Base-by-base conservation (phyloP, 2,113 vertebrate species). In the Trichechus manatus region DNA sequence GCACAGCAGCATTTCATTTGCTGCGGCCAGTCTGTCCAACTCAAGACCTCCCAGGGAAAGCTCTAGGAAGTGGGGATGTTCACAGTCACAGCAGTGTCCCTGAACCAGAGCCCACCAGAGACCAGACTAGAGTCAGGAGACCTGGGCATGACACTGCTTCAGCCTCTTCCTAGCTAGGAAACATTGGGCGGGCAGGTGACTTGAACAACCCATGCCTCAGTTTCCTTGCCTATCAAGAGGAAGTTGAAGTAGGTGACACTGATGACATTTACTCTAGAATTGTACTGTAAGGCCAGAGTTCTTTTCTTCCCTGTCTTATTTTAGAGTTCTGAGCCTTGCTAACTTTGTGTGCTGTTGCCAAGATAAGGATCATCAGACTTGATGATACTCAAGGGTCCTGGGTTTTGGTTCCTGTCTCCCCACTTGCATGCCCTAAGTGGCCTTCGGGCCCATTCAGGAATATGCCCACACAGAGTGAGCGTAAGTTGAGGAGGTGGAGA, bases 21-120 rank as follows among this genome's bases (percentile, higher is more conserved):
- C 91, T 77, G 87, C 1, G 66, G 79, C 42, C 22, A 33, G 79
- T 56, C 36, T 7, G 56, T 39, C 64, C 94, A 79, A 64, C 84
- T 93, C 31, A 31, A 85, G 89, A 92, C 91, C 97, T 89, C 84
- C 91, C 78, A 11, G 33, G 81, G 86, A 91, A 90, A 59, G 50
- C 91, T 88, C 56, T 3, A 8, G 82, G 42, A 90, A 56, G 63
- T 1, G 7, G 93, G 80, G 79, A 42, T 50, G 47, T 89, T 27
- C 95, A 74, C 93, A n/a, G 5, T 50, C 33, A 50, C 10, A 17
- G 64, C 78, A 9, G 15, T 4, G 63, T n/a, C 84, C 88, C 80
- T 25, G 36, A 36, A 36, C 74, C 31, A 19, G 87, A 50, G 70
- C 29, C 44, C n/a, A 23, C 33, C 77, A 11, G 64, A 81, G 85